These are phyloP conservation scores for Heteromurus nitidus DNA, from an alignment of 2,888 invertebrate genomes.

Conservation along the genomic window DNA sequence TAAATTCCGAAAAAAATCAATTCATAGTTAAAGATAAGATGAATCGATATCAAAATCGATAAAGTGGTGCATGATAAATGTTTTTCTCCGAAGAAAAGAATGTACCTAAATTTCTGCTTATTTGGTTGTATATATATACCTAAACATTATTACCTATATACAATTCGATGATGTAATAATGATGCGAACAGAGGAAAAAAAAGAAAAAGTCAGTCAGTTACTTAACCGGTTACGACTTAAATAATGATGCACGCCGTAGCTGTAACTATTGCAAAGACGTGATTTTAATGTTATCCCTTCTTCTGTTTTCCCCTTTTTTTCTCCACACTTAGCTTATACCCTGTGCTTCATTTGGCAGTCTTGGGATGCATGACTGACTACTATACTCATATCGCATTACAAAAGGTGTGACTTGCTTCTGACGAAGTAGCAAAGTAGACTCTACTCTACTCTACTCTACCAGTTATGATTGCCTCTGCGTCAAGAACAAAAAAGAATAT, in stretches of 20 bases:
- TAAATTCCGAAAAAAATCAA: no score
- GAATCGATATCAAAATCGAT: no score
- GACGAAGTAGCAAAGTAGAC: neutral
- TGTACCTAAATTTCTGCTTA: no score
- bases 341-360: neutral
- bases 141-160: no score
- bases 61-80: no score
- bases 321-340: neutral
- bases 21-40: no score
- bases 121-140: no score
- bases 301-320: neutral
- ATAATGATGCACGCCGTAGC: conserved; percentile 4
- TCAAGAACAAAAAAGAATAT: no score
- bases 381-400: neutral
- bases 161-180: conserved; percentile 30
- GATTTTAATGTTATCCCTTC: neutral
- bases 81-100: no score
- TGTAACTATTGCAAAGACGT: conserved; percentile 8
- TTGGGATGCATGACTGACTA: neutral
- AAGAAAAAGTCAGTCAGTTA: conserved; percentile 23
- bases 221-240: conserved; percentile 35
- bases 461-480: conserved; percentile 1
- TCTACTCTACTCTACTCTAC: no score
- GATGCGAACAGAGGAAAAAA: conserved; percentile 1
- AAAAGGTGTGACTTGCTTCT: conserved; percentile 5